phyloP scores from a whole-genome alignment of 2,113 vertebrate genomes.

The Gavia stellata region DNA sequence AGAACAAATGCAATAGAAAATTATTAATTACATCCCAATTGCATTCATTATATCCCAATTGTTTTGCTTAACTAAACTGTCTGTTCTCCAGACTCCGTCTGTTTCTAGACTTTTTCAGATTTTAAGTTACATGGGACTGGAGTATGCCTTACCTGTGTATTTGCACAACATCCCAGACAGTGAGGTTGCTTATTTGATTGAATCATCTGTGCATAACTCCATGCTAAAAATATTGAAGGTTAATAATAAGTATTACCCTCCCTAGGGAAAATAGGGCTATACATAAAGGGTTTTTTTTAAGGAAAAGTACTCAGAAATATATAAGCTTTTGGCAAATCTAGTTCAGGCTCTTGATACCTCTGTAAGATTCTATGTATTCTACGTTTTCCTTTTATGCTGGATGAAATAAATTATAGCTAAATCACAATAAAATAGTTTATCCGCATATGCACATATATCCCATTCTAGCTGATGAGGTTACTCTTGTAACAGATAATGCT shows the following conservation, averaged over 20 bases:
- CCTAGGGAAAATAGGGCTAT: background rate
- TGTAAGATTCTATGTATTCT: background rate
- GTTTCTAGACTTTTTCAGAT: background rate
- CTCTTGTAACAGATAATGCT: slow-evolving; percentile 11
- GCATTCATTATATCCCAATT: background rate
- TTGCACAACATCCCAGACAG: background rate
- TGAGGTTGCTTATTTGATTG: background rate
- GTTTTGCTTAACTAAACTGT: background rate
- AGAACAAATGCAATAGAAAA: background rate
- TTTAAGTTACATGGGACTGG: background rate
- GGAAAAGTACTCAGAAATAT: background rate
- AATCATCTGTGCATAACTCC: background rate
- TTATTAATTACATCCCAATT: background rate
- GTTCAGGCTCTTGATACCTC: background rate
- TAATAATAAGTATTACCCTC: background rate
- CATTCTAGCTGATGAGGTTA: background rate
- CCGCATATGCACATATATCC: background rate
- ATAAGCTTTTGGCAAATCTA: background rate
- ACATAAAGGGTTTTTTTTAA: background rate
- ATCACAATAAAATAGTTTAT: background rate
- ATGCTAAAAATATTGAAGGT: background rate
- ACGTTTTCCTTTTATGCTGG: background rate
- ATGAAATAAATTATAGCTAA: background rate
- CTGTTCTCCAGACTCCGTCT: background rate
- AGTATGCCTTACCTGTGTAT: background rate